Conservation (phyloP, 2,797 vertebrate genomes). For the Natrix natrix region DNA sequence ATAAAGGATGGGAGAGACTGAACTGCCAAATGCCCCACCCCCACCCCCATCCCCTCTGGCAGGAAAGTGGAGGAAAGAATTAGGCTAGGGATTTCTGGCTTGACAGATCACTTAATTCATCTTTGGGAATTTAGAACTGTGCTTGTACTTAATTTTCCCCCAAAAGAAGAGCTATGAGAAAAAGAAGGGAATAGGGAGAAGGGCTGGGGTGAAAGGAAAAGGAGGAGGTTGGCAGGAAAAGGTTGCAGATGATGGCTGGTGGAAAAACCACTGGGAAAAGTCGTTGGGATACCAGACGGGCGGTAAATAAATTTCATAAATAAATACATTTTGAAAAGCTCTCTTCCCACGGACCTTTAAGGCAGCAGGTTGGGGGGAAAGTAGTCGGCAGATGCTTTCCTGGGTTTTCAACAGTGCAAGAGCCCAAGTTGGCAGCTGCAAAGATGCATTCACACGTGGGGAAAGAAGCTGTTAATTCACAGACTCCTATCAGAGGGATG, state of each 20-base stretch:
- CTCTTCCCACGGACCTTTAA: background rate
- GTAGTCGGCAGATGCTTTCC: no score
- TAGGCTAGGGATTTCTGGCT: background rate
- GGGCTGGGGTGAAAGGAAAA: accelerated
- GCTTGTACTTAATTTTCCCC: background rate
- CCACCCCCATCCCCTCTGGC: background rate
- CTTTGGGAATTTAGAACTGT: background rate
- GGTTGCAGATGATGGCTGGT: background rate
- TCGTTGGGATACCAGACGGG: no score
- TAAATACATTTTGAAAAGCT: background rate
- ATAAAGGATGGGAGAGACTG: background rate
- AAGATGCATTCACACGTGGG: background rate
- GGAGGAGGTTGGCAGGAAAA: background rate
- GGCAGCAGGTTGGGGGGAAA: background rate
- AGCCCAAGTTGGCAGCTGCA: background rate
- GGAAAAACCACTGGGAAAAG: background rate
- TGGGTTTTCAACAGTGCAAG: background rate
- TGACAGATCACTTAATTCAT: background rate
- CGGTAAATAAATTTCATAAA: no score
- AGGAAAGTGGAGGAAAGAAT: background rate
- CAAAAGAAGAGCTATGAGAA: background rate
- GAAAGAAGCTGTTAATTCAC: no score
- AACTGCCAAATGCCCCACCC: background rate
- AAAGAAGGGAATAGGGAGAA: background rate
- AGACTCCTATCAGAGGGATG: no score